phyloP scores from a whole-genome alignment of 2,797 vertebrate genomes.

The Parambassis ranga region DNA sequence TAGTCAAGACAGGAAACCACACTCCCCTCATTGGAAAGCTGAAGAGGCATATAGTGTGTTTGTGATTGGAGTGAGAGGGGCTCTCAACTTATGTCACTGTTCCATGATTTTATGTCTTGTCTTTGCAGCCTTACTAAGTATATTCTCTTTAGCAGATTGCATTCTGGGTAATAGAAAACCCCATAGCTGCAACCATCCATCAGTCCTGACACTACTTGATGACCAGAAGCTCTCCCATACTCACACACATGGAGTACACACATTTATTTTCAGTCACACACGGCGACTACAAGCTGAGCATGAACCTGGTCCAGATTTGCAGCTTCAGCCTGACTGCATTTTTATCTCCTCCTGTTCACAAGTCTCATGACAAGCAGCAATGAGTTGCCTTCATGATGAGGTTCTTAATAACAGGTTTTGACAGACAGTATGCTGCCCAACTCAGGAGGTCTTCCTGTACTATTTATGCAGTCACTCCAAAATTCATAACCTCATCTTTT shows the following conservation, averaged over 20 bases:
- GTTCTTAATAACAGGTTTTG: conserved; percentile 30
- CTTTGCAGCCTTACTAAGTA: conserved; percentile 19
- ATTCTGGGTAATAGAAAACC: conserved; percentile 63
- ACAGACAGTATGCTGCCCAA: conserved; percentile 28
- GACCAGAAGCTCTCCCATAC: neutral
- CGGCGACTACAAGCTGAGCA: neutral
- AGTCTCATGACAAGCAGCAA: conserved; percentile 40
- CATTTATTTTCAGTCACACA: neutral
- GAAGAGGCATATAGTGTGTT: neutral
- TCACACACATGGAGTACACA: neutral
- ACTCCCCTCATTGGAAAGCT: neutral
- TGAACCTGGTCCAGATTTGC: conserved; percentile 1
- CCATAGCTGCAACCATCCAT: conserved; percentile 55
- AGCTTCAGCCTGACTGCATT: conserved; percentile 15
- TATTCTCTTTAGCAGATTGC: conserved; percentile 41
- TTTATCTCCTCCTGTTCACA: conserved; percentile 15
- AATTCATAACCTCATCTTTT: no score
- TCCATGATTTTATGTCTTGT: conserved; percentile 29
- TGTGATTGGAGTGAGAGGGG: conserved; percentile 11
- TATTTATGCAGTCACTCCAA: neutral
- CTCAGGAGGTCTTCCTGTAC: neutral
- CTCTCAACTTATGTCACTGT: conserved; percentile 15
- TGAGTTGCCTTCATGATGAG: conserved; percentile 3
- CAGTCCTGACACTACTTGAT: conserved; percentile 39
- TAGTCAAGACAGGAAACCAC: neutral